These are phyloP conservation scores for Stichopus horrens DNA, from an alignment of 53 echinoderm and acorn worm species.

Conservation along the genomic window DNA sequence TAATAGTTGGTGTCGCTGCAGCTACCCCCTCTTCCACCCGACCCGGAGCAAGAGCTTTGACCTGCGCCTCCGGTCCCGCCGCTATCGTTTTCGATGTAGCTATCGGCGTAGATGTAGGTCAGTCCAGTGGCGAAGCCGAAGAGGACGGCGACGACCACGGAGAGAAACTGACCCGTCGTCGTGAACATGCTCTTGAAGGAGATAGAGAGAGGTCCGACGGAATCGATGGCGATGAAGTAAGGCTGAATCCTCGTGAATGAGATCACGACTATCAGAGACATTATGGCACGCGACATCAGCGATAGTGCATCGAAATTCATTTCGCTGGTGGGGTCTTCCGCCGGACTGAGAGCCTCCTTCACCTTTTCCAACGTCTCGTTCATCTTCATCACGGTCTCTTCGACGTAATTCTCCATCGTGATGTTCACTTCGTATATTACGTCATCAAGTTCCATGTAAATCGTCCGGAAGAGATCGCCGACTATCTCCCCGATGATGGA, in stretches of 20 bases:
- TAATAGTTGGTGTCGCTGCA: slow-evolving; percentile 28
- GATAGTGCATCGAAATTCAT: neutral
- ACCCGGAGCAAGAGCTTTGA: neutral
- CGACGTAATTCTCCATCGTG: neutral
- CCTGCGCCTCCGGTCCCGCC: neutral
- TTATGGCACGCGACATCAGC: slow-evolving; percentile 50
- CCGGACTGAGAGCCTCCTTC: neutral
- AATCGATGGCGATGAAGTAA: slow-evolving; percentile 61
- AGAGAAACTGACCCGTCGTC: slow-evolving; percentile 60
- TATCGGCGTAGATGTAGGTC: slow-evolving; percentile 57
- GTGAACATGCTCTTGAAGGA: slow-evolving; percentile 70
- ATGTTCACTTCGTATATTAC: neutral
- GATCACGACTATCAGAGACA: slow-evolving; percentile 50
- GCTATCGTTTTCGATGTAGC: neutral
- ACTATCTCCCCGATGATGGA: neutral
- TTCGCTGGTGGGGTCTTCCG: no score
- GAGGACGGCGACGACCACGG: slow-evolving; percentile 63
- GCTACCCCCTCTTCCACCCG: slow-evolving; percentile 33
- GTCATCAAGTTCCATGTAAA: neutral
- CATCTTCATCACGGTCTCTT: neutral
- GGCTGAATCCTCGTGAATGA: slow-evolving; percentile 57
- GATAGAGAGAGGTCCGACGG: slow-evolving; percentile 75
- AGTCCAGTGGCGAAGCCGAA: slow-evolving; percentile 68
- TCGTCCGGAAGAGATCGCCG: neutral
- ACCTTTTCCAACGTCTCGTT: neutral